A percentile compares a stretch with the other conserved stretches of the same genome.
These are phyloP conservation scores for Sesamia inferens DNA, from an alignment of 2,888 invertebrate genomes.

Conservation along the genomic window DNA sequence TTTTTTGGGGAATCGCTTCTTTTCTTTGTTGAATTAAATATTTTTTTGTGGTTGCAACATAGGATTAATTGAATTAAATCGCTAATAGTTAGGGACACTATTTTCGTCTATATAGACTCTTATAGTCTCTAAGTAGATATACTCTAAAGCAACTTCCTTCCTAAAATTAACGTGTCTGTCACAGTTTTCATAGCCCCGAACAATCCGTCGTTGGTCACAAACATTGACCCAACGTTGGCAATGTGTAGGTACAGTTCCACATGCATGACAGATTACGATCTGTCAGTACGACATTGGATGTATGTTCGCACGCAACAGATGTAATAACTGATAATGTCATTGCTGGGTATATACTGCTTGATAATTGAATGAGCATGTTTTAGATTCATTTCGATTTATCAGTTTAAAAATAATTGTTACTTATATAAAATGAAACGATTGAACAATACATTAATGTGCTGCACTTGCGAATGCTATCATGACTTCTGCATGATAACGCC, in stretches of 20 bases:
- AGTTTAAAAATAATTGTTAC: slow-evolving; percentile 50
- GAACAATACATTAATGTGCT: slow-evolving; percentile 35
- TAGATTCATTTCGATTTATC: slow-evolving; percentile 56
- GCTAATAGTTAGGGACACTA: too few relatives aligned
- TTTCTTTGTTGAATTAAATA: not conserved
- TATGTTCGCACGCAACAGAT: slow-evolving; percentile 59
- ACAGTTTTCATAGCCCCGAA: slow-evolving; percentile 5
- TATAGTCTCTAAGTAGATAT: not conserved
- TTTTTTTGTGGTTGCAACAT: not conserved
- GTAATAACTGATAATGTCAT: slow-evolving; percentile 59
- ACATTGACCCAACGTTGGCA: slow-evolving; percentile 41
- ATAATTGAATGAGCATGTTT: slow-evolving; percentile 64
- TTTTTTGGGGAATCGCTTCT: slow-evolving; percentile 15
- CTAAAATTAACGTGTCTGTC: slow-evolving; percentile 34
- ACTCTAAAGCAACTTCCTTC: slow-evolving; percentile 9
- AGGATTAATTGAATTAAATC: not conserved
- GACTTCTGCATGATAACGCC: slow-evolving; percentile 40
- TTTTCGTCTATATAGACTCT: not conserved
- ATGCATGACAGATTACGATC: slow-evolving; percentile 61
- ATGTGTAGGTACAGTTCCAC: slow-evolving; percentile 31
- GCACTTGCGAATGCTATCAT: slow-evolving; percentile 41
- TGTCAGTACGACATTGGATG: slow-evolving; percentile 36
- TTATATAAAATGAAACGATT: slow-evolving; percentile 49
- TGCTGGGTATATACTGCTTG: slow-evolving; percentile 43
- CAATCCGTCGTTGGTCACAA: slow-evolving; percentile 3